Percentiles rank a stretch among this genome's conserved stretches.
phyloP scores from a whole-genome alignment of 2,113 vertebrate genomes.

The Coptodon rendalli region DNA sequence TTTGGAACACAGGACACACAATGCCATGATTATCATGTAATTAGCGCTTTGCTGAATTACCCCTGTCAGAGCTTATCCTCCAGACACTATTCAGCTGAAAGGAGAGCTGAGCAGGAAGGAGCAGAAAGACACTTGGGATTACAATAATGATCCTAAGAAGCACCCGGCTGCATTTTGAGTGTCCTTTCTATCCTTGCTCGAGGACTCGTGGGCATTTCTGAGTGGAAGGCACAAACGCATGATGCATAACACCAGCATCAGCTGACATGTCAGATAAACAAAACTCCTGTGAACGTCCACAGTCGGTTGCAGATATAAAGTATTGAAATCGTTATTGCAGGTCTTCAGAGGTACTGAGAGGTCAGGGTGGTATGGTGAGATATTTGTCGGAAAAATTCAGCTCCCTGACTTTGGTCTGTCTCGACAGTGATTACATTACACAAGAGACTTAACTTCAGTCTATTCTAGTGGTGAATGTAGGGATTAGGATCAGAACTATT shows the following conservation, averaged over 20 bases:
- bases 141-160: constrained; percentile 45
- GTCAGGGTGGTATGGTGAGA: neutral
- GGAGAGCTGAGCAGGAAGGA: constrained; percentile 23
- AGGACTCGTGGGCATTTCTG: constrained; percentile 29
- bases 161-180: constrained; percentile 47
- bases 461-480: neutral
- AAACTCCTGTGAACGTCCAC: neutral
- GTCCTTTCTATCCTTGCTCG: constrained; percentile 51
- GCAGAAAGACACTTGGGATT: constrained; percentile 44
- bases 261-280: neutral
- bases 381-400: neutral
- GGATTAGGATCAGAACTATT: constrained; percentile 12
- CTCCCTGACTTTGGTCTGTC: neutral
- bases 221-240: neutral
- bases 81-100: constrained; percentile 25
- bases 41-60: constrained; percentile 48
- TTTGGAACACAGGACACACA: constrained; percentile 13
- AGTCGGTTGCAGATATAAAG: neutral
- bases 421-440: neutral
- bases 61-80: constrained; percentile 47
- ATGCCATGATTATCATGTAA: constrained; percentile 30
- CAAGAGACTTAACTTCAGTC: neutral
- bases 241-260: neutral
- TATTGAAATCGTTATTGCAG: neutral
- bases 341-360: neutral